A percentile compares a stretch with the other conserved stretches of the same genome.
Evolutionary conservation across 1,140 invertebrate genomes (phyloP).

Genomic region (Drosophila grimshawi): DNA sequence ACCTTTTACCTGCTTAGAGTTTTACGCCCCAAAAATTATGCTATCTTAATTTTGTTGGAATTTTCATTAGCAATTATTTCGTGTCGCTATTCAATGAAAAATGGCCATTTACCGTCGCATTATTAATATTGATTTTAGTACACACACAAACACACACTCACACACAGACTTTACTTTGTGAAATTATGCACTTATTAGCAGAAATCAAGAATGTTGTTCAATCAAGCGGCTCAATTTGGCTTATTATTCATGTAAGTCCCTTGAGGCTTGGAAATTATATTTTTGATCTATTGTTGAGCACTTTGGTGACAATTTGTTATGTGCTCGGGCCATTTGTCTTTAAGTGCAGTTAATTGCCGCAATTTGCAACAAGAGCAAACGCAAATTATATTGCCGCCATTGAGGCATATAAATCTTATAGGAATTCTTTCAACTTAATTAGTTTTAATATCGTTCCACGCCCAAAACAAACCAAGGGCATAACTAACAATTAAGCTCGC

Average conservation of each 20-base stretch:
- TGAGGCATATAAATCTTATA: slow-evolving; percentile 72
- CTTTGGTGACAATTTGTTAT: slow-evolving; percentile 39
- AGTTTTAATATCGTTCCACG: slow-evolving; percentile 65
- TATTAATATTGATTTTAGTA: slow-evolving; percentile 1
- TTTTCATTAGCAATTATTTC: too few species aligned
- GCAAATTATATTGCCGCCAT: slow-evolving; percentile 54
- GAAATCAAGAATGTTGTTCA: slow-evolving; percentile 3
- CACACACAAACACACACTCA: neutral
- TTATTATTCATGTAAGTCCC: slow-evolving; percentile 36
- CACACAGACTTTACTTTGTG: neutral
- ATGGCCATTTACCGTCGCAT: neutral
- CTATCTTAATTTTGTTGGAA: neutral
- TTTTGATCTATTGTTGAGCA: slow-evolving; percentile 33
- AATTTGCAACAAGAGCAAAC: slow-evolving; percentile 55
- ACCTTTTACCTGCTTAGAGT: too few species aligned
- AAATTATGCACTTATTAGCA: slow-evolving; percentile 16
- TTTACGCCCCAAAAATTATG: slow-evolving; percentile 28
- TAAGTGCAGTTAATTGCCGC: slow-evolving; percentile 72
- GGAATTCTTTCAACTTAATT: slow-evolving; percentile 79
- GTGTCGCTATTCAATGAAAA: neutral
- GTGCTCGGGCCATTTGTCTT: slow-evolving; percentile 47
- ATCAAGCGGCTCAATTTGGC: slow-evolving; percentile 8
- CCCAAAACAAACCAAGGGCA: slow-evolving; percentile 63
- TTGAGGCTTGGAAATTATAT: slow-evolving; percentile 19
- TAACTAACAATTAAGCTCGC: slow-evolving; percentile 75